These are phyloP conservation scores for Psittacula cyanocephala DNA, from an alignment of 2,113 vertebrate genomes.

Conservation along the genomic window DNA sequence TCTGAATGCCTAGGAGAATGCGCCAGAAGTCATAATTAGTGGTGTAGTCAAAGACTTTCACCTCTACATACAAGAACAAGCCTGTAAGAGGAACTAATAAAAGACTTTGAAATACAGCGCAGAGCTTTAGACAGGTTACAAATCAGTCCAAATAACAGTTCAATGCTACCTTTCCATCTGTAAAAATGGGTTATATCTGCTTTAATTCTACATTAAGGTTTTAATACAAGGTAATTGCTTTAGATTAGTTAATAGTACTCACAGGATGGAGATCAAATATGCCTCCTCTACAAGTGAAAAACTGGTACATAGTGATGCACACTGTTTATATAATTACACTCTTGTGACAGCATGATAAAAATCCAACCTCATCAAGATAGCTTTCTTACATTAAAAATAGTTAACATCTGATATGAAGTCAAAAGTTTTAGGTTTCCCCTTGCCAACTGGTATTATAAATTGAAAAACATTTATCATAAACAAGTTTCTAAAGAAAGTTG, in stretches of 20 bases:
- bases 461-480: neutral
- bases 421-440: neutral
- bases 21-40: neutral
- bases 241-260: neutral
- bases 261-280: neutral
- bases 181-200: neutral
- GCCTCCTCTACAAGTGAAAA: neutral
- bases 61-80: neutral
- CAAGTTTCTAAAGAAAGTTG: constrained; percentile 12
- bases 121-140: neutral
- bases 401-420: neutral
- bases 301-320: neutral
- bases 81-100: neutral
- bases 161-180: neutral
- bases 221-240: neutral
- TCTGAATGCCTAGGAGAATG: neutral
- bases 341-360: neutral
- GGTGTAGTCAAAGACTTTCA: neutral
- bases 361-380: neutral
- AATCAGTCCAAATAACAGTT: neutral
- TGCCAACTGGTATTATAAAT: neutral
- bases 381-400: neutral
- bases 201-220: neutral
- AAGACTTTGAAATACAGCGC: neutral
- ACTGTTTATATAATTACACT: neutral